Percentiles rank a stretch among this genome's conserved stretches.
Conservation (phyloP, 2,888 invertebrate genomes). For the Plagodis dolabraria region DNA sequence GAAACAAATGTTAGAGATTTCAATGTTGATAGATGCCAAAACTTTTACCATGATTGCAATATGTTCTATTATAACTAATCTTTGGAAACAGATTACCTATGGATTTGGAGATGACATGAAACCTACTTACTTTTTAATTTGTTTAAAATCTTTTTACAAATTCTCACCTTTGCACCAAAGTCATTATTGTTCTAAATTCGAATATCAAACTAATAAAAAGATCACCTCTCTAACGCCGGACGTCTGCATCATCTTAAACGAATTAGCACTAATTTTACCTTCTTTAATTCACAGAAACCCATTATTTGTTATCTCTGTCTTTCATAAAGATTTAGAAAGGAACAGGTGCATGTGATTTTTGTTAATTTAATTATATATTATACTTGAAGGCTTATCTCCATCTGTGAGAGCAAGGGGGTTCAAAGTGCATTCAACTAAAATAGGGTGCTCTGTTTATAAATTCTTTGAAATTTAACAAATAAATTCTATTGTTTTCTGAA, state of each 20-base stretch:
- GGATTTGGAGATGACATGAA: too few species aligned
- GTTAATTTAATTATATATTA: slow-evolving; percentile 77
- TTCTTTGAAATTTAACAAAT: not conserved
- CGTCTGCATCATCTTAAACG: slow-evolving; percentile 31
- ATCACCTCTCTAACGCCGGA: slow-evolving; percentile 30
- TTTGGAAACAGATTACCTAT: too few species aligned
- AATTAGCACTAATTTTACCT: slow-evolving; percentile 35
- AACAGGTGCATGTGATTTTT: slow-evolving; percentile 55
- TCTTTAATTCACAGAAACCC: slow-evolving; percentile 32
- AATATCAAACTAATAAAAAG: slow-evolving; percentile 29
- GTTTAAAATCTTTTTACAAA: slow-evolving; percentile 6
- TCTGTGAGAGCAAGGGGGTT: slow-evolving; percentile 50
- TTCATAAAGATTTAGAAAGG: slow-evolving; percentile 42
- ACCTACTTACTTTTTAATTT: too few species aligned
- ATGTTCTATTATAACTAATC: too few species aligned
- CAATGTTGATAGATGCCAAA: too few species aligned
- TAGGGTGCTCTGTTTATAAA: slow-evolving; percentile 41
- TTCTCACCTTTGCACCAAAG: slow-evolving; percentile 10
- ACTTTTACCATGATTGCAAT: too few species aligned
- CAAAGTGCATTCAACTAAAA: slow-evolving; percentile 43
- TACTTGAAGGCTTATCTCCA: slow-evolving; percentile 53
- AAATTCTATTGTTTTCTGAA: too few species aligned
- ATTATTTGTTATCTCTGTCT: slow-evolving; percentile 43
- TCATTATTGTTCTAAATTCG: slow-evolving; percentile 14
- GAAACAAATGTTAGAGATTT: too few species aligned